Conservation (phyloP, 2,888 invertebrate species). For the Drosophila acutilabella region DNA sequence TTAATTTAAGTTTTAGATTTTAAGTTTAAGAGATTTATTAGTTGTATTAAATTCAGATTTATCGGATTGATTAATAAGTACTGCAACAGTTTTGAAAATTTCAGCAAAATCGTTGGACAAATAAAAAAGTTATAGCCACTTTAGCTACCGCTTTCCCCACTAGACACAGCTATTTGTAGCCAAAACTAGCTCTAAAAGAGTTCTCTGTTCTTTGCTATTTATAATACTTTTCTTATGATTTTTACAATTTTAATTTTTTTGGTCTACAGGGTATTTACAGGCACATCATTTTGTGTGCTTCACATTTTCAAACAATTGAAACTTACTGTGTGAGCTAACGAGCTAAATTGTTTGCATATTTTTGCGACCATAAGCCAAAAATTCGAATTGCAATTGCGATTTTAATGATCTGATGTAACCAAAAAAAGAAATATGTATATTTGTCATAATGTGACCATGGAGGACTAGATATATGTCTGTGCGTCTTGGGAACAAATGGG, state of each 20-base stretch:
- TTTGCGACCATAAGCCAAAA: constrained; percentile 18
- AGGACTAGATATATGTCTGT: not conserved
- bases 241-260: too few relatives aligned
- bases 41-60: too few relatives aligned
- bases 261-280: constrained; percentile 1
- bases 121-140: too few relatives aligned
- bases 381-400: constrained; percentile 25
- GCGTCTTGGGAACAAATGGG: constrained; percentile 12
- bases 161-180: too few relatives aligned
- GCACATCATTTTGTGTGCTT: not conserved
- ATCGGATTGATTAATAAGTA: too few relatives aligned
- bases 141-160: too few relatives aligned
- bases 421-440: constrained; percentile 1
- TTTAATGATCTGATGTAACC: constrained; percentile 21
- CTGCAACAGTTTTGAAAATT: not conserved
- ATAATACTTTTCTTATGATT: not conserved
- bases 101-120: not conserved
- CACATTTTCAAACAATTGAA: constrained; percentile 28
- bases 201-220: not conserved
- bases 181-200: not conserved
- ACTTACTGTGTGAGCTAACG: constrained; percentile 18
- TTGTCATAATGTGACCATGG: constrained; percentile 20
- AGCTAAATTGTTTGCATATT: constrained; percentile 29
- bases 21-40: too few relatives aligned
- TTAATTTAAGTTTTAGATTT: not conserved